phyloP scores from a whole-genome alignment of 2,113 vertebrate species.

The Aphelocoma coerulescens region DNA sequence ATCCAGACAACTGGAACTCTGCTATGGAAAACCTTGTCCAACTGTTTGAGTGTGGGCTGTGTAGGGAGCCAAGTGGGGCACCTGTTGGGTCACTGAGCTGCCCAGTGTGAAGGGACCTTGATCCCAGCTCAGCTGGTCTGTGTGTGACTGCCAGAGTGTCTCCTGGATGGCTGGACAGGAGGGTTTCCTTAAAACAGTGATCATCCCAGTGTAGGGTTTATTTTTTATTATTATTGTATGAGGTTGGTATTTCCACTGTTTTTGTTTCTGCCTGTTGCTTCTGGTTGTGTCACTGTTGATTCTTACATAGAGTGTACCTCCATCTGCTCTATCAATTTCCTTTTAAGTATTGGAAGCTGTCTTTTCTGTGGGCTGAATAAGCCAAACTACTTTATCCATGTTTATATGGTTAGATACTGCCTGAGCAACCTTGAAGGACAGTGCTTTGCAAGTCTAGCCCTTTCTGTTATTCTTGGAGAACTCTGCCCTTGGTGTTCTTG shows the following conservation, averaged over 20 bases:
- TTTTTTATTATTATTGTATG: neutral
- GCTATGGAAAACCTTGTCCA: neutral
- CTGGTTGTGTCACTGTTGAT: neutral
- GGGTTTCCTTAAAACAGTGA: neutral
- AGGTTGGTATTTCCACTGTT: neutral
- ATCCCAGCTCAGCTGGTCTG: neutral
- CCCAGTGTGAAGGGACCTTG: neutral
- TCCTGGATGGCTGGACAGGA: neutral
- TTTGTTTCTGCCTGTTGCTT: neutral
- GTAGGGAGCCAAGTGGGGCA: neutral
- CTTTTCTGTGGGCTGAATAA: neutral
- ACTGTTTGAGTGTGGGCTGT: neutral
- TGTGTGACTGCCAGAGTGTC: neutral
- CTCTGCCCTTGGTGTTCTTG: neutral
- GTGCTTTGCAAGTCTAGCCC: neutral
- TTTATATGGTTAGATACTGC: neutral
- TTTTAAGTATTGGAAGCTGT: neutral
- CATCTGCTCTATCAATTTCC: neutral
- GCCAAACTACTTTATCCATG: rapidly evolving
- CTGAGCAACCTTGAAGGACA: neutral
- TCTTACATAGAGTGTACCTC: neutral
- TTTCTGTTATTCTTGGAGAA: neutral
- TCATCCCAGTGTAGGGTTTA: neutral
- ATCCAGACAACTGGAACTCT: neutral
- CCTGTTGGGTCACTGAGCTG: rapidly evolving